phyloP scores from a whole-genome alignment of 2,113 vertebrate genomes.

The Boulengeromyrus knoepffleri region DNA sequence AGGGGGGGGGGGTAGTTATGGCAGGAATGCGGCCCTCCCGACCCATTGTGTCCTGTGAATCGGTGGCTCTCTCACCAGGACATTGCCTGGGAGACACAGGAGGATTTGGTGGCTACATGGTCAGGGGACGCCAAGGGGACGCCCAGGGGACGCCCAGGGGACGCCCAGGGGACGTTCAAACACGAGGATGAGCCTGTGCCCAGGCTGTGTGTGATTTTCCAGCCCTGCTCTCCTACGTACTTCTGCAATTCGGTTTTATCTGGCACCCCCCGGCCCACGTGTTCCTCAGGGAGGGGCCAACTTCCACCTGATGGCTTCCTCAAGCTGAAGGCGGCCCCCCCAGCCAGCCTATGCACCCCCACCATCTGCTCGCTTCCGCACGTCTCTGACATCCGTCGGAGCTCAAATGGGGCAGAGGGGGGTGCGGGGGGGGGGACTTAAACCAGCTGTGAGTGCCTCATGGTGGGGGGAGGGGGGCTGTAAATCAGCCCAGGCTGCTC shows the following conservation, averaged over 20 bases:
- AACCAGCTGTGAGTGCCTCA: background rate
- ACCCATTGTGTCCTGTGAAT: conserved; percentile 7
- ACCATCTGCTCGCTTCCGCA: background rate
- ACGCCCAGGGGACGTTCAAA: background rate
- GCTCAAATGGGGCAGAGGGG: background rate
- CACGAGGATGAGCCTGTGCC: background rate
- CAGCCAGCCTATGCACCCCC: background rate
- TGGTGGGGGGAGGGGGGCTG: background rate
- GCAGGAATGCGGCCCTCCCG: background rate
- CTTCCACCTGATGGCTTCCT: background rate
- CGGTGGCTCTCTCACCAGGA: background rate
- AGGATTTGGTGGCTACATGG: background rate
- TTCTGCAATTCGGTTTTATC: background rate
- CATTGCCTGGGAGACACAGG: background rate
- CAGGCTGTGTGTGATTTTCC: background rate
- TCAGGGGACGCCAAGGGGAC: background rate
- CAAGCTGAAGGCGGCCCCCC: background rate
- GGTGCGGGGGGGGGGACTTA: background rate
- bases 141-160: too few species aligned
- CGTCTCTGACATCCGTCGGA: background rate
- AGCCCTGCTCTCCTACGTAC: background rate
- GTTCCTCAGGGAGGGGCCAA: background rate
- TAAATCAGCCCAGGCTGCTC: background rate
- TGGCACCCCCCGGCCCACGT: background rate
- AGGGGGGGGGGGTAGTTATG: conserved; percentile 11